Conservation (phyloP, 2,888 invertebrate species). For the Chloroclysta siterata region DNA sequence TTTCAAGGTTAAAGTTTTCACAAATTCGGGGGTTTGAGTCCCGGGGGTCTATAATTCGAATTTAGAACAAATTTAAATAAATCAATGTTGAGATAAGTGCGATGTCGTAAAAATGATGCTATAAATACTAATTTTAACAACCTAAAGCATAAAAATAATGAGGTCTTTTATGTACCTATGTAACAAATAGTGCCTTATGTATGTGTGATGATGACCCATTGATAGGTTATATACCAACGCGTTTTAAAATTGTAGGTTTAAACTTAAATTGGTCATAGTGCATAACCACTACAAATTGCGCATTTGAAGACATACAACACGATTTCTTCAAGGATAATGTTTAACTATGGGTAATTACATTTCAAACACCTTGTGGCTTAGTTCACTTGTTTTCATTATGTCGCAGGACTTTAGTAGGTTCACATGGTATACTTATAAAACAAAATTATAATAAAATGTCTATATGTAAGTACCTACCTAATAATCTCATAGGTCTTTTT, state of each 20-base stretch:
- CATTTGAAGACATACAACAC: slow-evolving; percentile 66
- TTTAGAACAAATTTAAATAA: no score
- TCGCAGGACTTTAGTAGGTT: slow-evolving; percentile 3
- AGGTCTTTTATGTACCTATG: slow-evolving; percentile 2
- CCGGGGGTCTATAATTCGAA: background rate
- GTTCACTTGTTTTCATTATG: slow-evolving; percentile 21
- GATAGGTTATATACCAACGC: slow-evolving; percentile 33
- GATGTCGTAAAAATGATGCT: no score
- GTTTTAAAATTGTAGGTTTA: slow-evolving; percentile 50
- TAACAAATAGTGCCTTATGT: slow-evolving; percentile 7
- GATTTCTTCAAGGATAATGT: slow-evolving; percentile 71
- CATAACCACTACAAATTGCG: slow-evolving; percentile 65
- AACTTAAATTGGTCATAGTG: slow-evolving; percentile 57
- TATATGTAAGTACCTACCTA: no score
- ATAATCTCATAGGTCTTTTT: no score
- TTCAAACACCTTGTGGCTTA: slow-evolving; percentile 29
- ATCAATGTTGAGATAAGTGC: no score
- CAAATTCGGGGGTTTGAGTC: no score
- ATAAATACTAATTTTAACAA: no score
- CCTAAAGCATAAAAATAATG: background rate
- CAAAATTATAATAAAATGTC: no score
- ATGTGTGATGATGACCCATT: slow-evolving; percentile 22
- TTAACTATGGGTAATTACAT: slow-evolving; percentile 39
- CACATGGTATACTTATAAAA: background rate
- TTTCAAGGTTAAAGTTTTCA: no score